Evolutionary conservation across 1,140 invertebrate genomes (phyloP), one percentile per base, ranked within the genome.

Genomic region (Epicauta chinensis): DNA sequence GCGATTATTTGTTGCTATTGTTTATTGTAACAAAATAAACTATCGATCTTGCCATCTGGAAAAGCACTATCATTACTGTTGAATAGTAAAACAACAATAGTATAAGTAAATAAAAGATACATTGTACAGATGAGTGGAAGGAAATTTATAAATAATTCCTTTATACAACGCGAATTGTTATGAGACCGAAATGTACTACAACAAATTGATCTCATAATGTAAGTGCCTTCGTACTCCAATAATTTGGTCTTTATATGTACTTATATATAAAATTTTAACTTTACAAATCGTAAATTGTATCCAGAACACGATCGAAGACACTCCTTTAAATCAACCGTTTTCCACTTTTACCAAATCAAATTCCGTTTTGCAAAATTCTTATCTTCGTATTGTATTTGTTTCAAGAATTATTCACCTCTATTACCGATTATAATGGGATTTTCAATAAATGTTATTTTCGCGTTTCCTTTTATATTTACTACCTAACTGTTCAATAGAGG

Each of bases 381-480:
- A n/a, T n/a, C n/a, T n/a, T n/a, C n/a, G n/a, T n/a, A n/a, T n/a
- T n/a, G n/a, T n/a, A n/a, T n/a, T n/a, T n/a, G n/a, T n/a, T n/a
- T n/a, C n/a, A n/a, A n/a, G n/a, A n/a, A n/a, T n/a, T n/a, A n/a
- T n/a, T n/a, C n/a, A n/a, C n/a, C n/a, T n/a, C n/a, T n/a, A n/a
- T n/a, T n/a, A n/a, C n/a, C n/a, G n/a, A n/a, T n/a, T n/a, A n/a
- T n/a, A n/a, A n/a, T n/a, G n/a, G n/a, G n/a, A n/a, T n/a, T n/a
- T n/a, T n/a, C n/a, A n/a, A n/a, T n/a, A n/a, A n/a, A n/a, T n/a
- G n/a, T n/a, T n/a, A n/a, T n/a, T n/a, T n/a, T n/a, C n/a, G n/a
- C n/a, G n/a, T n/a, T n/a, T n/a, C n/a, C n/a, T n/a, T n/a, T n/a
- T 29, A 32, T 47, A 47, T 47, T 36, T 47, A 47, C 45, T 47